Evolutionary conservation across 2,797 vertebrate genomes (phyloP).

Genomic region (Podargus strigoides): DNA sequence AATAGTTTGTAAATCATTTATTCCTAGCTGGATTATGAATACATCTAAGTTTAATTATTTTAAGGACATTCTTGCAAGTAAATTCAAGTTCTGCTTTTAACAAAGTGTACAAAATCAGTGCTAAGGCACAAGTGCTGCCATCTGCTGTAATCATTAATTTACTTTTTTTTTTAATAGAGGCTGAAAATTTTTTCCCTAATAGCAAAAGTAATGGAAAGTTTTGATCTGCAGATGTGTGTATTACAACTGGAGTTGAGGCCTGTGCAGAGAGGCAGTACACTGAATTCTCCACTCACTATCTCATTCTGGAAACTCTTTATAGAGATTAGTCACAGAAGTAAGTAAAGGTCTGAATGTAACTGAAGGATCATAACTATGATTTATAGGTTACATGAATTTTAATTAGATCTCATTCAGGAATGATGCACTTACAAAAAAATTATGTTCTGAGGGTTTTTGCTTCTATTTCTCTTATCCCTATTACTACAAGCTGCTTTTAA

Average conservation of each 20-base stretch:
- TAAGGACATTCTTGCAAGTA: background rate
- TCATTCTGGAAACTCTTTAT: background rate
- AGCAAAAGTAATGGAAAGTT: background rate
- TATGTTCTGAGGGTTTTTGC: background rate
- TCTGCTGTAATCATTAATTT: background rate
- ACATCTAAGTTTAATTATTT: background rate
- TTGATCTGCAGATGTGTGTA: background rate
- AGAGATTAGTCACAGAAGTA: background rate
- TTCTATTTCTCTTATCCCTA: background rate
- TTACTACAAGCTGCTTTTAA: background rate
- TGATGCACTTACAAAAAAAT: background rate
- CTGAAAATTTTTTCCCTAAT: background rate
- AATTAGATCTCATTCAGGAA: background rate
- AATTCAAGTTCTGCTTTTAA: background rate
- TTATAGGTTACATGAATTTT: background rate
- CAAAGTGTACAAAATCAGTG: background rate
- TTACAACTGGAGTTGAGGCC: background rate
- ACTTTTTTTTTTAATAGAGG: background rate
- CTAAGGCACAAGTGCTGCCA: background rate
- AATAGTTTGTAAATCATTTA: background rate
- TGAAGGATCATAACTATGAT: background rate
- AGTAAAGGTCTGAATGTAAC: background rate
- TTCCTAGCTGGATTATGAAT: background rate
- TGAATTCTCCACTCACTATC: background rate
- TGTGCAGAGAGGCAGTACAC: background rate